Conservation (phyloP, 1,140 invertebrate species). For the Calliopsis andreniformis region DNA sequence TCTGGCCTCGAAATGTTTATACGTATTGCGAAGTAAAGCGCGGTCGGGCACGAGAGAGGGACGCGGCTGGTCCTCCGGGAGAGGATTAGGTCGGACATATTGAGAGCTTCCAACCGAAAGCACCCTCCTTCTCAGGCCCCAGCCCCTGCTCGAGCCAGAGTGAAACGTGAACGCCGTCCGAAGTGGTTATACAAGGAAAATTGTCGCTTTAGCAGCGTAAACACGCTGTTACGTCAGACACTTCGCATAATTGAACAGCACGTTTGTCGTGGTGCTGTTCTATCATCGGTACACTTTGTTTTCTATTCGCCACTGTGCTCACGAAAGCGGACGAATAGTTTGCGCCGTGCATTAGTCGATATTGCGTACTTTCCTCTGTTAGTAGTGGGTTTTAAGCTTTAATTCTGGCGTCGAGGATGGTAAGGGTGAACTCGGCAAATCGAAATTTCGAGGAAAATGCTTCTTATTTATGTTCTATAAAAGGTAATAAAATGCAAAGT, state of each 20-base stretch:
- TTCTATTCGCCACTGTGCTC: neutral
- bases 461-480: too few relatives aligned
- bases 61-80: conserved; percentile 62
- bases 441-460: too few relatives aligned
- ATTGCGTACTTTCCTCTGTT: neutral
- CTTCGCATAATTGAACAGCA: conserved; percentile 35
- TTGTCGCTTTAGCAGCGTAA: conserved; percentile 41
- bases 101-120: conserved; percentile 73
- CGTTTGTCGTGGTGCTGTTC: conserved; percentile 26
- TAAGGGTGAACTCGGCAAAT: too few relatives aligned
- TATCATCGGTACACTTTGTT: neutral
- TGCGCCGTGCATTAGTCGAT: neutral
- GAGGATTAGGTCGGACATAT: conserved; percentile 76
- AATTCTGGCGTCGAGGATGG: too few relatives aligned
- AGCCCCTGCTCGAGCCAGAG: conserved; percentile 12
- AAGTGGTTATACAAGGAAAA: conserved; percentile 47
- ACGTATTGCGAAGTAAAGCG: conserved; percentile 70
- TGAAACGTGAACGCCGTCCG: conserved; percentile 23
- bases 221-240: conserved; percentile 33
- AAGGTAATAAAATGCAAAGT: too few relatives aligned
- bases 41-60: conserved; percentile 39
- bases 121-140: conserved; percentile 57
- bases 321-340: neutral
- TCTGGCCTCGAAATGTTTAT: conserved; percentile 70
- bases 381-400: too few relatives aligned